Evolutionary conservation across 2,888 invertebrate genomes (phyloP), one percentile per base, ranked within the genome.

Genomic region (Rhagonycha lutea): DNA sequence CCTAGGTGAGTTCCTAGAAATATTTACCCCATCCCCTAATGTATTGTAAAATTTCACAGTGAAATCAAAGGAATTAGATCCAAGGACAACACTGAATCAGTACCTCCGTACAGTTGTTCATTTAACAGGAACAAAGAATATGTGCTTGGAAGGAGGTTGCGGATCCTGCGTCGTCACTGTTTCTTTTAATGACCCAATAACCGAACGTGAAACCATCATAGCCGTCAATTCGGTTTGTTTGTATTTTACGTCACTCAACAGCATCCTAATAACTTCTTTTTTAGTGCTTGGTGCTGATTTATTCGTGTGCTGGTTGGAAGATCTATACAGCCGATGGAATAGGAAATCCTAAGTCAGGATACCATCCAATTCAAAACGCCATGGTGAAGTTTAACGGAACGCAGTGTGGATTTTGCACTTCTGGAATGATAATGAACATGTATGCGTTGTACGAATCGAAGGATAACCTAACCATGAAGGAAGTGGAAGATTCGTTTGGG

Each of bases 381-480:
- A 85, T 94, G 14, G 92, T 91, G 0, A 87, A 90, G 23, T 88
- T 90, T 81, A 91, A 92, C 82, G 94, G 93, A 0, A 90, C 91
- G 0, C 94, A 94, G 83, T 94, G 94, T 82, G 93, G 93, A 0
- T 92, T 90, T 83, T 95, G 95, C 83, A 92, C 92, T 24, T 92
- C 94, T 0, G 95, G 94, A 10, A 94, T 94, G 92, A 91, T 95
- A 62, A 94, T 94, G 94, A 92, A 91, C 82, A 93, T 94, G 93
- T 92, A 91, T 86, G 91, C 90, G 67, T 80, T 90, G 24, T 83
- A 89, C 80, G 82, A 86, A 61, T 87, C 84, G 24, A 14, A 24
- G 0, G 85, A 88, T 7, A 87, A 88, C 68, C 80, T 90, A 67
- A 90, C 90, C 0, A 89, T 90, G 89, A 87, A 90, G 81, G 90